These are phyloP conservation scores for Gobius niger DNA, from an alignment of 2,113 vertebrate species.

Conservation along the genomic window DNA sequence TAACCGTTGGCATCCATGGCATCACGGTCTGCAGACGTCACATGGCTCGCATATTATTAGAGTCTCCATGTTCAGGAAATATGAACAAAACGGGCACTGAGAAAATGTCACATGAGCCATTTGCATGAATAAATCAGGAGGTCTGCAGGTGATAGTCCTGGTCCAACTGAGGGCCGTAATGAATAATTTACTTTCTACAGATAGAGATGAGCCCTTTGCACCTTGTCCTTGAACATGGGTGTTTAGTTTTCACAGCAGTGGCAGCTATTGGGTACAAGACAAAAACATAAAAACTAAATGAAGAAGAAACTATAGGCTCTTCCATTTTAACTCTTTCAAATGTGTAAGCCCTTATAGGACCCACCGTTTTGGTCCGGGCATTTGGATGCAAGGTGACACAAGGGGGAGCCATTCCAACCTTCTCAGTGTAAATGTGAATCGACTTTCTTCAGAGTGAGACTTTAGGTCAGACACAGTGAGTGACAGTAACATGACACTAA, in stretches of 20 bases:
- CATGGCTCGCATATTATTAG: neutral
- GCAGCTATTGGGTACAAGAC: neutral
- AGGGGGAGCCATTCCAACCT: no score
- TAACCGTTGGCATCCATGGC: neutral
- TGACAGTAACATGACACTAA: no score
- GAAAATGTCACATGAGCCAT: conserved; percentile 5
- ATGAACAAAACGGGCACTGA: neutral
- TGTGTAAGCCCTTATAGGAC: no score
- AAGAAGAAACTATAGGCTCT: no score
- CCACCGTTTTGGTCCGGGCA: no score
- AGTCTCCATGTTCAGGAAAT: neutral
- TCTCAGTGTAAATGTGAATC: no score
- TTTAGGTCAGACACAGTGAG: no score
- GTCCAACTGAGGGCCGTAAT: neutral
- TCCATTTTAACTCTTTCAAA: no score
- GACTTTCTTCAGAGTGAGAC: no score
- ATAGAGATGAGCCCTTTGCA: neutral
- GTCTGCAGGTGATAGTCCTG: conserved; percentile 1
- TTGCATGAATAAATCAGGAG: conserved; percentile 11
- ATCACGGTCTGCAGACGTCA: neutral
- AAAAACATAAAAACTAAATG: no score
- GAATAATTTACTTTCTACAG: conserved; percentile 1
- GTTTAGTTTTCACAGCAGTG: neutral
- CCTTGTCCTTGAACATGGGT: neutral
- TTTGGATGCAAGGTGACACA: no score